These are phyloP conservation scores for Bagarius yarrelli DNA, from an alignment of 2,113 vertebrate genomes.

Conservation along the genomic window DNA sequence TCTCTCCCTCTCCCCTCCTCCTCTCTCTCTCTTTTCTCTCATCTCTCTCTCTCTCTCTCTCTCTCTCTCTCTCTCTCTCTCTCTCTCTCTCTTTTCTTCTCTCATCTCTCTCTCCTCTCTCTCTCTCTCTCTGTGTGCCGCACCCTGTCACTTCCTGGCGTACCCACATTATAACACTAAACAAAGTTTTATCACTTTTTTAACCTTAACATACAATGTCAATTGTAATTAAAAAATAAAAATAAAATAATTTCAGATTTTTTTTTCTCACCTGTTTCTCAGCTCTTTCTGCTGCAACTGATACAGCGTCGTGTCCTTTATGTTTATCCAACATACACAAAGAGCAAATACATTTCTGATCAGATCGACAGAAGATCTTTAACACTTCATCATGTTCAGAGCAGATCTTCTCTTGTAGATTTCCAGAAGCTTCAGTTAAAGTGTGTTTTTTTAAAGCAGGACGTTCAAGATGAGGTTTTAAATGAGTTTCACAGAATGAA, in stretches of 20 bases:
- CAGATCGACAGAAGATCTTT: not conserved
- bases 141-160: no score
- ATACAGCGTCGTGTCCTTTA: not conserved
- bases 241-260: no score
- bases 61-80: no score
- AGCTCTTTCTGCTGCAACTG: not conserved
- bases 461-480: not conserved
- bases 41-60: no score
- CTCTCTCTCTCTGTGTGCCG: no score
- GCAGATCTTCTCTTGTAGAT: not conserved
- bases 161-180: no score
- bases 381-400: not conserved
- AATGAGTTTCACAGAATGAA: not conserved
- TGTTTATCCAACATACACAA: conserved; percentile 1
- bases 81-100: no score
- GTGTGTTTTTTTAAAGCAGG: not conserved
- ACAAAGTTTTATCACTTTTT: no score
- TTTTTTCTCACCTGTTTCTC: conserved; percentile 14
- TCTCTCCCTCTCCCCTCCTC: no score
- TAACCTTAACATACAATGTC: no score
- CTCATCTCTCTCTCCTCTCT: not conserved
- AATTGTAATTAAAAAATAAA: no score
- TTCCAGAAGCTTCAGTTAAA: not conserved
- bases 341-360: not conserved
- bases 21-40: no score